phyloP scores from a whole-genome alignment of 2,888 invertebrate genomes.

The Campoplex nolae region DNA sequence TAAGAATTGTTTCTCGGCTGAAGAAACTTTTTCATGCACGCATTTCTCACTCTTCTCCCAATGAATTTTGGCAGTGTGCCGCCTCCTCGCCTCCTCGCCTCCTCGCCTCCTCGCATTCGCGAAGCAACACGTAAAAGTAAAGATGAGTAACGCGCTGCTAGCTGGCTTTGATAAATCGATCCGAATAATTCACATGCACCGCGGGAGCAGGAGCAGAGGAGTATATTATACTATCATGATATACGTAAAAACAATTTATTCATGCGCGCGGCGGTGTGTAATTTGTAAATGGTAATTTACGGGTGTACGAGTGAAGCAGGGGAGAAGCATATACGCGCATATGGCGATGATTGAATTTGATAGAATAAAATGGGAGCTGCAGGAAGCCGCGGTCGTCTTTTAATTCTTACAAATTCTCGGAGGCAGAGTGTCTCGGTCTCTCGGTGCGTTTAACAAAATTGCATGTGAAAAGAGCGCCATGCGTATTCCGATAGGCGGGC shows the following conservation, averaged over 20 bases:
- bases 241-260: too few species aligned
- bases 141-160: conserved; percentile 46
- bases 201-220: too few species aligned
- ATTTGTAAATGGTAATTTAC: too few species aligned
- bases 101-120: conserved; percentile 56
- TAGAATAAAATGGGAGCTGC: conserved; percentile 61
- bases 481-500: too few species aligned
- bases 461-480: too few species aligned
- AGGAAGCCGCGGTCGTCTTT: conserved; percentile 37
- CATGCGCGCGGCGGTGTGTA: too few species aligned
- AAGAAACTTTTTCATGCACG: neutral
- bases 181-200: neutral
- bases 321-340: too few species aligned
- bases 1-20: neutral
- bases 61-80: conserved; percentile 74
- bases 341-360: too few species aligned
- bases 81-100: too few species aligned
- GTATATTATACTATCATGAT: too few species aligned
- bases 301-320: too few species aligned
- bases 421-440: conserved; percentile 53
- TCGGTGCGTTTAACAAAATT: neutral
- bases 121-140: conserved; percentile 73
- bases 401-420: conserved; percentile 61
- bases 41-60: conserved; percentile 13
- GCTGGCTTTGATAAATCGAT: conserved; percentile 37